phyloP scores from a whole-genome alignment of 2,113 vertebrate genomes.

The Elephas maximus region DNA sequence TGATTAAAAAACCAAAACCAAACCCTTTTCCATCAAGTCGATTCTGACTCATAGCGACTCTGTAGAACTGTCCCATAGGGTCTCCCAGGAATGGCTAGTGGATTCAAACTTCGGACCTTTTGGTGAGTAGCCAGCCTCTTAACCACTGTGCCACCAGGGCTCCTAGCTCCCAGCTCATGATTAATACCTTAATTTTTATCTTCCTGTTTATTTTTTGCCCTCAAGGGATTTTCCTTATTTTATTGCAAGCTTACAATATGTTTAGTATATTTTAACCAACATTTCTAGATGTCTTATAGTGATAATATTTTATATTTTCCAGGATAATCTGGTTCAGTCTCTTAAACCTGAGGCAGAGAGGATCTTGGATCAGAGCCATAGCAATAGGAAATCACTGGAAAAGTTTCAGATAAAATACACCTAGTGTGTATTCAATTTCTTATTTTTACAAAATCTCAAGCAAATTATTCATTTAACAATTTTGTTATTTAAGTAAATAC shows the following conservation, averaged over 20 bases:
- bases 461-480: slow-evolving; percentile 1
- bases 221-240: not conserved
- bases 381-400: slow-evolving; percentile 20
- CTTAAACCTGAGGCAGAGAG: not conserved
- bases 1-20: no score
- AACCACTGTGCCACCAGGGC: no score
- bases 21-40: no score
- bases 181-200: not conserved
- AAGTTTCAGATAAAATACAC: not conserved
- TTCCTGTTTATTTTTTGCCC: not conserved
- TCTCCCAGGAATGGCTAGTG: no score
- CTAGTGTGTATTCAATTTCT: slow-evolving; percentile 45
- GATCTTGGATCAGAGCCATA: slow-evolving; percentile 4
- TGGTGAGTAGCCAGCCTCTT: no score
- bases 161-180: not conserved
- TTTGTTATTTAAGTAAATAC: slow-evolving; percentile 34
- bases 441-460: slow-evolving; percentile 6
- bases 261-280: slow-evolving; percentile 2
- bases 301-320: slow-evolving; percentile 1
- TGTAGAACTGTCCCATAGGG: no score
- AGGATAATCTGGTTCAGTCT: slow-evolving; percentile 10
- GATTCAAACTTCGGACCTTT: no score
- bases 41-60: no score
- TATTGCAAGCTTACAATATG: not conserved
- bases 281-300: not conserved